These are phyloP conservation scores for Apocheima hispidaria DNA, from an alignment of 2,888 invertebrate genomes.

Conservation along the genomic window DNA sequence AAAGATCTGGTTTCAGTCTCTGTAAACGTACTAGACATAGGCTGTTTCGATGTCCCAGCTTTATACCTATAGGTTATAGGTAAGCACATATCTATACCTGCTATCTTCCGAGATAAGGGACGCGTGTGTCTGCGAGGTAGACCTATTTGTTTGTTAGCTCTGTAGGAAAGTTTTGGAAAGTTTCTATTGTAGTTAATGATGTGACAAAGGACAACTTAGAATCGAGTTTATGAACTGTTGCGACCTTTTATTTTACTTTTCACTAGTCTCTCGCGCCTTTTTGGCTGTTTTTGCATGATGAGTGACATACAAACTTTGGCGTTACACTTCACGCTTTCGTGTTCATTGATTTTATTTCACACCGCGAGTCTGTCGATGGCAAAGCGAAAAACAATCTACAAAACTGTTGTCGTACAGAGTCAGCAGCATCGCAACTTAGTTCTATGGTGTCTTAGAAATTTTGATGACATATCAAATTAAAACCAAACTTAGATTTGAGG, in stretches of 20 bases:
- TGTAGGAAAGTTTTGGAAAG: conserved; percentile 2
- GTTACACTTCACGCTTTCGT: no score
- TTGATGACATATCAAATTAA: no score
- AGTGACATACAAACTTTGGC: neutral
- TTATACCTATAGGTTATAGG: neutral
- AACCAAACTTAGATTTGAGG: no score
- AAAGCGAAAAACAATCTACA: no score
- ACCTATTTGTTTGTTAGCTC: neutral
- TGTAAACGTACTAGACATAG: neutral
- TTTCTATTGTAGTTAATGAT: conserved; percentile 8
- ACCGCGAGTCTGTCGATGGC: no score
- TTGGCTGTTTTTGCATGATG: neutral
- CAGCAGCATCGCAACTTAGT: no score
- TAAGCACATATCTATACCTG: neutral
- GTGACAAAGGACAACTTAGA: conserved; percentile 8
- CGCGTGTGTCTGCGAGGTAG: neutral
- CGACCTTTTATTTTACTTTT: neutral
- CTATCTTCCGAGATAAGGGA: conserved; percentile 19
- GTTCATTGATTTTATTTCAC: no score
- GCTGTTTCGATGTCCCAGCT: neutral
- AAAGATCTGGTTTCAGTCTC: conserved; percentile 4
- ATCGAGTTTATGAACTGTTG: neutral
- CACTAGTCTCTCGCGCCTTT: neutral
- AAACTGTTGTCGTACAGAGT: no score
- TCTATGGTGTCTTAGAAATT: no score